Base-by-base conservation (phyloP, 2,113 vertebrate species). In the Recurvirostra avosetta region DNA sequence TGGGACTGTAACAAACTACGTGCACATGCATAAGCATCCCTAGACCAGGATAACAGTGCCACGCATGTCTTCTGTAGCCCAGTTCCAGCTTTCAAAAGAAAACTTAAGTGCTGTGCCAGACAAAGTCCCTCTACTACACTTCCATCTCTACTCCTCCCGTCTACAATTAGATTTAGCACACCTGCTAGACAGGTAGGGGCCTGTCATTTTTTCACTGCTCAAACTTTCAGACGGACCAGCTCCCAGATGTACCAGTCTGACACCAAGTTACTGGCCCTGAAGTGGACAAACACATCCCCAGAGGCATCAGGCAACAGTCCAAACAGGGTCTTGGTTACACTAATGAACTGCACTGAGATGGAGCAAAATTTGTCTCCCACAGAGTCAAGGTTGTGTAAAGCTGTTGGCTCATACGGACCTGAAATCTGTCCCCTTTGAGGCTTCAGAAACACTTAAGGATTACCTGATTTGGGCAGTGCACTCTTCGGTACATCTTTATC, bases 401-500 rank as follows among this genome's bases (percentile, higher is more conserved):
- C 41, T 90, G n/a, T 7, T 84, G 80, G 40, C 56, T 95, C 14
- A 29, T 4, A 55, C 45, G 85, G 49, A 62, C 25, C 52, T 43
- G 41, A 62, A 58, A 84, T 62, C 47, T 53, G 26, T 6, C 38
- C 73, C 52, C 43, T 49, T 6, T 38, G 36, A 68, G 18, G 34
- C 47, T 74, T 71, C 29, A 77, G 89, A 49, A 88, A 87, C 52
- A 56, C 32, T n/a, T 26, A 30, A 77, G 19, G 36, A 36, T 89
- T 97, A 99, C 99, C 99, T 99, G 98, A 97, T 99, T 99, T 93
- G 99, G 99, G 94, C 99, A 99, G 61, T 98, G 98, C 86, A 99
- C 98, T 70, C 98, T 99, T 93, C 98, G 98, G 95, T 99, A 99
- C 96, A 99, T 98, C 97, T 99, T 99, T 93, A 99, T 98, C 94